Percentiles rank a stretch among this genome's conserved stretches.
These are phyloP conservation scores for Hypolimnas misippus DNA, from an alignment of 2,888 invertebrate species.

Conservation along the genomic window DNA sequence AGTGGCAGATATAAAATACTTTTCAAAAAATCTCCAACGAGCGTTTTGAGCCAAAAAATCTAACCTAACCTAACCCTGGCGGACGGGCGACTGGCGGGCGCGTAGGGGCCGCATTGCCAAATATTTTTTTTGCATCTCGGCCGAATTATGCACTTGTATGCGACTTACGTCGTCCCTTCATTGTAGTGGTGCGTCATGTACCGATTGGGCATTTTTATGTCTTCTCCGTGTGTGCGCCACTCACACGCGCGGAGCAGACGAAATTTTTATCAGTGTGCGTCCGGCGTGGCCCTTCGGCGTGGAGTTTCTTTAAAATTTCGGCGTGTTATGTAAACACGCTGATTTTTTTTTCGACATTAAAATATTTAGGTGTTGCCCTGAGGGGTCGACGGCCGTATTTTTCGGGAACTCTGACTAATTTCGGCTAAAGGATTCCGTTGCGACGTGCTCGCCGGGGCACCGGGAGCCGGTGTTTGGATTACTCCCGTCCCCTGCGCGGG, in stretches of 20 bases:
- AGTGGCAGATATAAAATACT: conserved; percentile 70
- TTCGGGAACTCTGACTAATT: conserved; percentile 83
- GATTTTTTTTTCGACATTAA: conserved; percentile 70
- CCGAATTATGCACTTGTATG: conserved; percentile 85
- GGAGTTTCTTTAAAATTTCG: conserved; percentile 76
- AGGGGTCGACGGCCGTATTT: conserved; percentile 76
- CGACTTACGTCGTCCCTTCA: conserved; percentile 83
- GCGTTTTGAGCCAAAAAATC: conserved; percentile 84
- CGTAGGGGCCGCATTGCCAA: conserved; percentile 84
- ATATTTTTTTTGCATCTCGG: conserved; percentile 85
- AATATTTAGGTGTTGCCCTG: conserved; percentile 78
- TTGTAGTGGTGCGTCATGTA: conserved; percentile 83
- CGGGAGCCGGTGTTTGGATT: conserved; percentile 48
- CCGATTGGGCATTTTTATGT: conserved; percentile 80
- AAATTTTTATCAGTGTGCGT: conserved; percentile 75
- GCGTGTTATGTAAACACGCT: conserved; percentile 80
- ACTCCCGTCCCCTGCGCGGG: conserved; percentile 56
- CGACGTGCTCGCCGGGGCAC: conserved; percentile 52
- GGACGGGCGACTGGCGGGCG: conserved; percentile 83
- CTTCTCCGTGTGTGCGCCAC: conserved; percentile 71
- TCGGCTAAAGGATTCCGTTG: conserved; percentile 69
- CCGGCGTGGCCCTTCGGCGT: conserved; percentile 66
- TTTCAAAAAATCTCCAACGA: conserved; percentile 79
- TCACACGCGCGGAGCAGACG: conserved; percentile 66
- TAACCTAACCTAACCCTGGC: conserved; percentile 84